Percentiles rank a stretch among this genome's conserved stretches.
Conservation (phyloP, 2,888 invertebrate genomes). For the Rhogogaster chlorosoma region DNA sequence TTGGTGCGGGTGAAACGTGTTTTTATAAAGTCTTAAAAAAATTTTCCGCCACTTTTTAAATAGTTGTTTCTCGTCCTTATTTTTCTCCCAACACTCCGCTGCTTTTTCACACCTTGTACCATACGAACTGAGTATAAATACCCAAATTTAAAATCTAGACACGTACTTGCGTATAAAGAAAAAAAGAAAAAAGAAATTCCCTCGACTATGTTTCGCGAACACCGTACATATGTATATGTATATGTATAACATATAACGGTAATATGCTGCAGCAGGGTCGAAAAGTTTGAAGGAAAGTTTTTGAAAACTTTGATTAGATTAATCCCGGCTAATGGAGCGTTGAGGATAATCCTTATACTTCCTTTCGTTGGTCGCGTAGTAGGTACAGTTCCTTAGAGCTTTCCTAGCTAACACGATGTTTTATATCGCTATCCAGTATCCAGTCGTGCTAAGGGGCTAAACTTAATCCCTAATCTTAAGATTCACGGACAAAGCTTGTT, state of each 20-base stretch:
- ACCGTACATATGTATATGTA: too few species aligned
- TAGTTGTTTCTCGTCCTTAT: background rate
- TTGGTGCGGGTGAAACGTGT: background rate
- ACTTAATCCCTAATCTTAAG: background rate
- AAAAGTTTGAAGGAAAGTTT: slow-evolving; percentile 38
- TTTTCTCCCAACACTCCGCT: background rate
- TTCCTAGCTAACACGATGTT: slow-evolving; percentile 23
- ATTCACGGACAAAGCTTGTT: slow-evolving; percentile 21
- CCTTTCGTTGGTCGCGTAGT: background rate
- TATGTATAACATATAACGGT: slow-evolving; percentile 10
- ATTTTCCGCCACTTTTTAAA: background rate
- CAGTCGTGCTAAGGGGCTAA: background rate
- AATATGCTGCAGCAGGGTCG: slow-evolving; percentile 26
- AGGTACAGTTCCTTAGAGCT: background rate
- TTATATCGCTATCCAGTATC: slow-evolving; percentile 15
- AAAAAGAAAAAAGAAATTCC: background rate
- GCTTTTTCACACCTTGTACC: background rate
- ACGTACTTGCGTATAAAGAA: slow-evolving; percentile 17
- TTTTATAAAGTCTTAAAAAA: background rate
- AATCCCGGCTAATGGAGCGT: slow-evolving; percentile 47
- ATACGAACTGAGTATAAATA: background rate
- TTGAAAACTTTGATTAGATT: slow-evolving; percentile 45
- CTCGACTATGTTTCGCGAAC: too few species aligned
- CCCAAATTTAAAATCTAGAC: background rate
- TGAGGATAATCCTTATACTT: slow-evolving; percentile 34